phyloP scores from a whole-genome alignment of 2,113 vertebrate species.

The Leiothrix lutea region DNA sequence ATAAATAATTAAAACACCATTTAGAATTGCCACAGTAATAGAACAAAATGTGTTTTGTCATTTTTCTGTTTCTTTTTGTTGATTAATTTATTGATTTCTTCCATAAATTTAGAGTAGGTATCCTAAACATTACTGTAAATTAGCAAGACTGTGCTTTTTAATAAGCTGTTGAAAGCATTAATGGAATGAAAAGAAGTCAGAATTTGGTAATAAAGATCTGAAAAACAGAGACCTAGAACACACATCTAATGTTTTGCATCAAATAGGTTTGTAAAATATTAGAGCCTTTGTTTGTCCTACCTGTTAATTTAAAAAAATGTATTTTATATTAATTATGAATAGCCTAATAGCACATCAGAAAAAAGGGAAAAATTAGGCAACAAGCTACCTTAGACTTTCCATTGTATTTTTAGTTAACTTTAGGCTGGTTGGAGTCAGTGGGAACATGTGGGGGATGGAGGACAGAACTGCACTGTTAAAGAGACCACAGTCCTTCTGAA shows the following conservation, averaged over 20 bases:
- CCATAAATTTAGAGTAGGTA: slow-evolving; percentile 10
- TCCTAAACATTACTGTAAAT: background rate
- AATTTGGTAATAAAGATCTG: background rate
- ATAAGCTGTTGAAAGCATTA: background rate
- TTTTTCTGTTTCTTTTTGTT: background rate
- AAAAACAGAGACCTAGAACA: background rate
- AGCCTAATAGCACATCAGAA: background rate
- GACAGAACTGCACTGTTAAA: background rate
- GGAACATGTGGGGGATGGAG: background rate
- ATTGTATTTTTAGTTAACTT: background rate
- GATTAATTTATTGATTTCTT: slow-evolving; percentile 29
- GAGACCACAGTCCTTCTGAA: background rate
- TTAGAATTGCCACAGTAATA: slow-evolving; percentile 19
- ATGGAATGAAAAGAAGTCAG: background rate
- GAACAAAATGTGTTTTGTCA: background rate
- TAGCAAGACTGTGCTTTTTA: background rate
- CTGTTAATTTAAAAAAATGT: background rate
- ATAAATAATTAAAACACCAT: slow-evolving; percentile 48
- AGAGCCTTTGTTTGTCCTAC: background rate
- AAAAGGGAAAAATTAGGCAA: background rate
- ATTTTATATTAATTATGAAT: background rate
- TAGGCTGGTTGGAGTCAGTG: background rate
- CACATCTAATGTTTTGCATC: background rate
- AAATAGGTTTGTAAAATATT: background rate
- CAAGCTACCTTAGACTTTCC: background rate